These are phyloP conservation scores for Blera fallax DNA, from an alignment of 2,888 invertebrate species.

Conservation along the genomic window DNA sequence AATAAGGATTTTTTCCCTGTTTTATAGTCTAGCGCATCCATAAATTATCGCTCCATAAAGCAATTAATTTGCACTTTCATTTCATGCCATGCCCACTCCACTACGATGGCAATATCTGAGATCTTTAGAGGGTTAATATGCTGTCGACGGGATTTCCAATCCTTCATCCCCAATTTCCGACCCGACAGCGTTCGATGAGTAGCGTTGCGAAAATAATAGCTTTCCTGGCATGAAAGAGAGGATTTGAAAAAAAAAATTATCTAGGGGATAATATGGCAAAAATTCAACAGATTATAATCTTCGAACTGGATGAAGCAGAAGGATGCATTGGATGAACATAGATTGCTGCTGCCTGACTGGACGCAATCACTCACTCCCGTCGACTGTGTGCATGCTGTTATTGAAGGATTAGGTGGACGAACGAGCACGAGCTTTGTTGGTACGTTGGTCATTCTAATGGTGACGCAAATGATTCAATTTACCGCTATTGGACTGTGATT, in stretches of 20 bases:
- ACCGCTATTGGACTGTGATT: background rate
- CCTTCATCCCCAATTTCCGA: slow-evolving; percentile 34
- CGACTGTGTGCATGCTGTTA: slow-evolving; percentile 35
- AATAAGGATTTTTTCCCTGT: slow-evolving; percentile 50
- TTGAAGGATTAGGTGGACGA: slow-evolving; percentile 56
- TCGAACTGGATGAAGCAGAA: slow-evolving; percentile 61
- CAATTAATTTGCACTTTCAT: slow-evolving; percentile 78
- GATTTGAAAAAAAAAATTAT: slow-evolving; percentile 21
- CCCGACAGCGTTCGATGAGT: slow-evolving; percentile 45
- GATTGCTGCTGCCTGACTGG: slow-evolving; percentile 65
- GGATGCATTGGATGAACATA: slow-evolving; percentile 45
- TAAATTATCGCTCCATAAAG: slow-evolving; percentile 81
- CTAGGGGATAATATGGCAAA: slow-evolving; percentile 64
- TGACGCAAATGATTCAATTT: slow-evolving; percentile 56
- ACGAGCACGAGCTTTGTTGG: slow-evolving; percentile 27
- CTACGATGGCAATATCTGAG: slow-evolving; percentile 54
- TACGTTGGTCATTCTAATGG: slow-evolving; percentile 12
- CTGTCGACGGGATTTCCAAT: slow-evolving; percentile 64
- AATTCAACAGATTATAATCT: slow-evolving; percentile 72
- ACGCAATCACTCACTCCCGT: slow-evolving; percentile 63
- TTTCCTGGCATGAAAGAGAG: slow-evolving; percentile 36
- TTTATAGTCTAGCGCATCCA: slow-evolving; percentile 78
- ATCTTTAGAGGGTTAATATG: slow-evolving; percentile 70
- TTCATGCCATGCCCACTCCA: slow-evolving; percentile 50
- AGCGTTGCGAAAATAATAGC: slow-evolving; percentile 66